phyloP scores from a whole-genome alignment of 2,113 vertebrate genomes.

The Epinephelus fuscoguttatus region DNA sequence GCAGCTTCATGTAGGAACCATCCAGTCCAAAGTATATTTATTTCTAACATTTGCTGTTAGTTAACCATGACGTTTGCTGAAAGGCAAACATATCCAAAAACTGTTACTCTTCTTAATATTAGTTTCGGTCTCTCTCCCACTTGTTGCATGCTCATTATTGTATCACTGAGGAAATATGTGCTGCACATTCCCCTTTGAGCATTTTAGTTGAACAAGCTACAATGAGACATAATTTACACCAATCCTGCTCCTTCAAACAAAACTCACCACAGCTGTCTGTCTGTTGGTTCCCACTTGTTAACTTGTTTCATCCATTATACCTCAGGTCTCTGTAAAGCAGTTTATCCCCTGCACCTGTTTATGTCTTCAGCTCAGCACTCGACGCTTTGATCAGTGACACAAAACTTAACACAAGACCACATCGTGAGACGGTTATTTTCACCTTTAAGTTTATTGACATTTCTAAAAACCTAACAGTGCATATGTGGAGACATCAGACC shows the following conservation, averaged over 20 bases:
- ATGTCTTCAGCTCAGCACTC: conserved; percentile 32
- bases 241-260: conserved; percentile 4
- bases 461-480: neutral
- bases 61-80: neutral
- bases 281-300: conserved; percentile 26
- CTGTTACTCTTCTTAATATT: neutral
- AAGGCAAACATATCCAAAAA: neutral
- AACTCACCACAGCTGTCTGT: conserved; percentile 2
- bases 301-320: conserved; percentile 11
- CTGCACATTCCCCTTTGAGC: neutral
- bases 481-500: neutral
- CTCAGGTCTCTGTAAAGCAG: conserved; percentile 19
- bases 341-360: conserved; percentile 56
- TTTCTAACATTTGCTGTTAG: conserved; percentile 7
- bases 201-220: neutral
- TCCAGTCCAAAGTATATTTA: neutral
- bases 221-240: neutral
- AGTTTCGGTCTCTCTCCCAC: neutral
- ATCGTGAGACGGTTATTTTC: neutral
- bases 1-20: neutral
- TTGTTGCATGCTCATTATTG: neutral
- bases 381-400: conserved; percentile 38
- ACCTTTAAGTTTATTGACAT: neutral
- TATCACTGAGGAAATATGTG: neutral
- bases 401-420: conserved; percentile 10